Percentiles rank a stretch among this genome's conserved stretches.
Evolutionary conservation across 2,888 invertebrate species (phyloP).

Genomic region (Scelioninae gen. 2): DNA sequence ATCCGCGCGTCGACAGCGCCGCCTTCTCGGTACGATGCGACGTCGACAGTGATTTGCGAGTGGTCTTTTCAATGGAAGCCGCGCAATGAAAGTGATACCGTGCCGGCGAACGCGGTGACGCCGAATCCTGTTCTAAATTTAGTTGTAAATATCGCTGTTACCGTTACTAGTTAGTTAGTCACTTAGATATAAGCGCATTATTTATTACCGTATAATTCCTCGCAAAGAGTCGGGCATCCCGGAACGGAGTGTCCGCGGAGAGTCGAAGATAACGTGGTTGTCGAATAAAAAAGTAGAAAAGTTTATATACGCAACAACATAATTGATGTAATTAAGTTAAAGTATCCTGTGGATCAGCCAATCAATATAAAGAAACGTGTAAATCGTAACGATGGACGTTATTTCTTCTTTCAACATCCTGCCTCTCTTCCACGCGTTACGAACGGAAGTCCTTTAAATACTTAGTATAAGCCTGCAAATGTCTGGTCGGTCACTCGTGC

Average conservation of each 20-base stretch:
- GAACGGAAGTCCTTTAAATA: no score
- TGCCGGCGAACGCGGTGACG: conserved; percentile 13
- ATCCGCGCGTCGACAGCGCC: conserved; percentile 1
- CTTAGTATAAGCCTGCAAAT: no score
- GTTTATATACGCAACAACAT: conserved; percentile 39
- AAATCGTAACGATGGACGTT: no score
- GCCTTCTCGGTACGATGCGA: conserved; percentile 19
- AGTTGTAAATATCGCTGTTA: conserved; percentile 51
- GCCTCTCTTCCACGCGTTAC: no score
- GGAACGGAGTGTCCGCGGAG: no score
- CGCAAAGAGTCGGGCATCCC: conserved; percentile 20
- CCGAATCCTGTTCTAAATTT: conserved; percentile 32
- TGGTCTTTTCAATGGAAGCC: conserved; percentile 37
- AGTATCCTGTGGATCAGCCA: conserved; percentile 6
- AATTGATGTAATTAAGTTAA: conserved; percentile 42
- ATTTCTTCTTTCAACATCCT: background rate
- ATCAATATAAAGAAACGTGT: conserved; percentile 12
- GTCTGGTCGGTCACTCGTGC: no score
- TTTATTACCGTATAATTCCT: conserved; percentile 61
- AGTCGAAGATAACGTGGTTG: conserved; percentile 21
- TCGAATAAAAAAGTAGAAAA: conserved; percentile 35
- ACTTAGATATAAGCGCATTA: conserved; percentile 55
- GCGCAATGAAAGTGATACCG: conserved; percentile 41
- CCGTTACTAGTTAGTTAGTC: conserved; percentile 50
- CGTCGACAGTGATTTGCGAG: conserved; percentile 42